Evolutionary conservation across 2,888 invertebrate genomes (phyloP).

Genomic region (Tolmerus cingulatus): DNA sequence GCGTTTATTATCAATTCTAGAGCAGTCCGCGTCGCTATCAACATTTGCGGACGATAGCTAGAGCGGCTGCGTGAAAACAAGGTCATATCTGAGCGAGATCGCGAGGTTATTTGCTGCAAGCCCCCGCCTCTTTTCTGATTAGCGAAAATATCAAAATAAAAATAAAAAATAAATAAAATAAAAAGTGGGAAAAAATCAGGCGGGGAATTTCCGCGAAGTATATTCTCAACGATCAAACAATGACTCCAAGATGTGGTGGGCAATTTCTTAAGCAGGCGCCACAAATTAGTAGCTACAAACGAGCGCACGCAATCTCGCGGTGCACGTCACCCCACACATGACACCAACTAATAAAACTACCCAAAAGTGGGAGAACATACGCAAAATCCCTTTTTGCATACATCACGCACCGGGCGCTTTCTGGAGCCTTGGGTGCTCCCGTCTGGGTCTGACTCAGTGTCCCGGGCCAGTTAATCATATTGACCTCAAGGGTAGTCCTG

Average conservation of each 20-base stretch:
- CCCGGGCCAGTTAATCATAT: not conserved
- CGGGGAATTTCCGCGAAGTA: not conserved
- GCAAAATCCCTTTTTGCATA: not conserved
- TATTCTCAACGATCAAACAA: not conserved
- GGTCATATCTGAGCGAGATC: not conserved
- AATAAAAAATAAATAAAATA: too few species aligned
- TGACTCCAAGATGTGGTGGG: not conserved
- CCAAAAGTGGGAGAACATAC: not conserved
- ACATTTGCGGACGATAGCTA: not conserved
- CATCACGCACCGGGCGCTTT: not conserved
- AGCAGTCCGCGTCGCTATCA: not conserved
- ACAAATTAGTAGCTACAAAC: not conserved
- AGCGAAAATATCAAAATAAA: not conserved
- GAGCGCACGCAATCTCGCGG: not conserved
- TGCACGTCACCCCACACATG: not conserved
- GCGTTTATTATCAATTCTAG: not conserved
- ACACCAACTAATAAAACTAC: not conserved
- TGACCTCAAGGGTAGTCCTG: slow-evolving; percentile 29
- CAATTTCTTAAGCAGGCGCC: not conserved
- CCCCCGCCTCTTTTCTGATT: not conserved
- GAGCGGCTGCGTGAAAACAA: not conserved
- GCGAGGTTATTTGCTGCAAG: not conserved
- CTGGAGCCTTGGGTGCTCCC: not conserved
- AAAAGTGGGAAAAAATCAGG: not conserved
- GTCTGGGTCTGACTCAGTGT: not conserved